A percentile compares a stretch with the other conserved stretches of the same genome.
Evolutionary conservation across 1,140 invertebrate genomes (phyloP).

Genomic region (Pogonomyrmex californicus): DNA sequence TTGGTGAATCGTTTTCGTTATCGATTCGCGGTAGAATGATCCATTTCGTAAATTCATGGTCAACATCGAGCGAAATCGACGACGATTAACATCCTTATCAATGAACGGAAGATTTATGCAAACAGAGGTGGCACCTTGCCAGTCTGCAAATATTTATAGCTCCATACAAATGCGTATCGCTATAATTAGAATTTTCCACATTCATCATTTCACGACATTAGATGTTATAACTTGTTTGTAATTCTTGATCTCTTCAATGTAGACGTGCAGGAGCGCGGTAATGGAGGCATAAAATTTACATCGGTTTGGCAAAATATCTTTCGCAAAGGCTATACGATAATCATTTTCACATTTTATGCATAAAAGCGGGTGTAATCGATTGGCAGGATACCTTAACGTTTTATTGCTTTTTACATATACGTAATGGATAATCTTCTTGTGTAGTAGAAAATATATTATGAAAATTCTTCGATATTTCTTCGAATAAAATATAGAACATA

Average conservation of each 20-base stretch:
- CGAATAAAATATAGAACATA: too few relatives aligned
- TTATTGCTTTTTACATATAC: not conserved
- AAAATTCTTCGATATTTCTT: not conserved
- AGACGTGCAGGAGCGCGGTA: too few relatives aligned
- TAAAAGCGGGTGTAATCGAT: not conserved
- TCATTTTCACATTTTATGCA: not conserved
- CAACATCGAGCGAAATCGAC: not conserved
- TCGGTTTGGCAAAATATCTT: not conserved
- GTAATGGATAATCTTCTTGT: not conserved
- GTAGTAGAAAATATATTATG: not conserved
- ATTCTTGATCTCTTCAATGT: not conserved
- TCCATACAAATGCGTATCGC: not conserved
- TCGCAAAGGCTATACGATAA: not conserved
- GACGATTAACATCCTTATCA: not conserved
- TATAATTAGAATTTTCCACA: not conserved
- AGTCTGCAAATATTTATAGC: not conserved
- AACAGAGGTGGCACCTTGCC: not conserved
- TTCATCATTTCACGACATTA: not conserved
- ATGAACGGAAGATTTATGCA: conserved; percentile 7
- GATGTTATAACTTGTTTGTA: not conserved
- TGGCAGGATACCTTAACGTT: not conserved
- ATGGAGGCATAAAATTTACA: not conserved
- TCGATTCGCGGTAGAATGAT: not conserved
- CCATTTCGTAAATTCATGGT: conserved; percentile 48
- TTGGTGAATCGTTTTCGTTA: not conserved